Conservation (phyloP, 2,113 vertebrate species). For the Megaceryle torquata region DNA sequence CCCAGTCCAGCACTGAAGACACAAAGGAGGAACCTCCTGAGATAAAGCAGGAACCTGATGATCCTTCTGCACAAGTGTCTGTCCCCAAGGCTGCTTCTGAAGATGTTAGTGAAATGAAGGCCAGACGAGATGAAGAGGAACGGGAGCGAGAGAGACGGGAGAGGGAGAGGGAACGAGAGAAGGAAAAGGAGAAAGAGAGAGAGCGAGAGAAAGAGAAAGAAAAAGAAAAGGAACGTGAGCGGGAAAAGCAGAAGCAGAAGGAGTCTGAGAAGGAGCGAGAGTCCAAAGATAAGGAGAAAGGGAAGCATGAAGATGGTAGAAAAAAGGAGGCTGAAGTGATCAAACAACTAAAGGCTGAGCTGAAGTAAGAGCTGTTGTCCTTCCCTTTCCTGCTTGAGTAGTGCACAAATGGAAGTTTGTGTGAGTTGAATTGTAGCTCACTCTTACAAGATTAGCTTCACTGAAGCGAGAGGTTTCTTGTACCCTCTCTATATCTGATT, state of each 20-base stretch:
- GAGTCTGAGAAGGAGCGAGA: slow-evolving; percentile 78
- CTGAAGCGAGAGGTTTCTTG: neutral
- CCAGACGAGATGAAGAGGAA: slow-evolving; percentile 76
- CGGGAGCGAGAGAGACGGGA: slow-evolving; percentile 79
- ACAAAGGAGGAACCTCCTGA: slow-evolving; percentile 84
- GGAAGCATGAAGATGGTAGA: slow-evolving; percentile 80
- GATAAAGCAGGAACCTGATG: slow-evolving; percentile 87
- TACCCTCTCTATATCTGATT: neutral
- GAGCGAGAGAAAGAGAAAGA: slow-evolving; percentile 83
- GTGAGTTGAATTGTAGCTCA: neutral
- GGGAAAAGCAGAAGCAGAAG: slow-evolving; percentile 78
- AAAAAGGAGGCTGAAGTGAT: slow-evolving; percentile 86
- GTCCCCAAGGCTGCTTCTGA: slow-evolving; percentile 73
- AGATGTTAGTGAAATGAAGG: slow-evolving; percentile 71
- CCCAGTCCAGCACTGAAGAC: slow-evolving; percentile 92
- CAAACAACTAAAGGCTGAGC: slow-evolving; percentile 92
- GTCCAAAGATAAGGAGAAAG: slow-evolving; percentile 85
- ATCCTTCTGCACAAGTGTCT: slow-evolving; percentile 67
- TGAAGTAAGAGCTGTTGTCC: slow-evolving; percentile 82
- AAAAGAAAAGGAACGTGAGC: slow-evolving; percentile 82
- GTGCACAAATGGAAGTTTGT: neutral
- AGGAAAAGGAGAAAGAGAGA: slow-evolving; percentile 64
- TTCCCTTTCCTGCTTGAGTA: neutral
- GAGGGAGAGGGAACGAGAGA: slow-evolving; percentile 80
- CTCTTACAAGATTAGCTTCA: rapidly evolving